A percentile compares a stretch with the other conserved stretches of the same genome.
Conservation (phyloP, 2,113 vertebrate species). For the Diadophis punctatus region DNA sequence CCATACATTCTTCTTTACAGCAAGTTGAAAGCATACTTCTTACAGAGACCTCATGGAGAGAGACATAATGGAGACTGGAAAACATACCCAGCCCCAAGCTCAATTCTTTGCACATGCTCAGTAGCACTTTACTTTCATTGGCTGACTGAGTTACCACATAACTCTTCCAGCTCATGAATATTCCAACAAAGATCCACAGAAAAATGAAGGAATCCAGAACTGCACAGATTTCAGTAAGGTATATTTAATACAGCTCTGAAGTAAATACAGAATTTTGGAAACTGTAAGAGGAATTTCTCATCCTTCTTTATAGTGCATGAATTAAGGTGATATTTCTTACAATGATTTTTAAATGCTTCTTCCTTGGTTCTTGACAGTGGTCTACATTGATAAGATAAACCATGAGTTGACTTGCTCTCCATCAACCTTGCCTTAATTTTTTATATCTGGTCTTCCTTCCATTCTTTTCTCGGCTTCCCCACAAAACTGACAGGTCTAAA, state of each 20-base stretch:
- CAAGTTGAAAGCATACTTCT: too few relatives aligned
- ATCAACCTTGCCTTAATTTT: not conserved
- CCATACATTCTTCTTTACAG: too few relatives aligned
- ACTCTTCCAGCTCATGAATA: too few relatives aligned
- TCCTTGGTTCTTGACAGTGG: not conserved
- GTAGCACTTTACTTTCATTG: too few relatives aligned
- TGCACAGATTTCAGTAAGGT: not conserved
- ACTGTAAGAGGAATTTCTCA: not conserved
- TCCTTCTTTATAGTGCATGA: not conserved
- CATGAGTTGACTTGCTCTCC: too few relatives aligned
- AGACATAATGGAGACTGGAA: too few relatives aligned
- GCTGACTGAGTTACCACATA: too few relatives aligned
- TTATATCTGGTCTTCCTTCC: not conserved
- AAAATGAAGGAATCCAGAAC: not conserved
- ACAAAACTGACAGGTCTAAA: not conserved
- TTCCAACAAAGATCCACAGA: not conserved
- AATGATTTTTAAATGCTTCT: not conserved
- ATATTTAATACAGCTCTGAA: not conserved
- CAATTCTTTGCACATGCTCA: too few relatives aligned
- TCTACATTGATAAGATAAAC: not conserved
- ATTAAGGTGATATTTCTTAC: not conserved
- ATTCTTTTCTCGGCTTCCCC: not conserved
- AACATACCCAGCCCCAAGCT: too few relatives aligned
- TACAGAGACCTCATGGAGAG: too few relatives aligned
- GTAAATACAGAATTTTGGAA: not conserved